Evolutionary conservation across 53 echinoderm and acorn worm species (phyloP).

Genomic region (Holothuria leucospilota): DNA sequence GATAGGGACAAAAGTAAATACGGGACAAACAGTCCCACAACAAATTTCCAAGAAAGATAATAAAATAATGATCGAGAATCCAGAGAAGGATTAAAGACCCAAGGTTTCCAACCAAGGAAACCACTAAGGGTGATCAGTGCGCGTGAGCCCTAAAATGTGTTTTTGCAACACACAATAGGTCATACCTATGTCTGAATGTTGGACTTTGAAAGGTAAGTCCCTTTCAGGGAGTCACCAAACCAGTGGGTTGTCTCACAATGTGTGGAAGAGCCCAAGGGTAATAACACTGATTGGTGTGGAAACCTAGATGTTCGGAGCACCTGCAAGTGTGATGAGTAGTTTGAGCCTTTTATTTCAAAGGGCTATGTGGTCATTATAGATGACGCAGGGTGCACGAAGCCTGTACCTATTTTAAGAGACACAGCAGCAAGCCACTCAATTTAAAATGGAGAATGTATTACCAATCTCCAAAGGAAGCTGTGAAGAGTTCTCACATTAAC

Average conservation of each 20-base stretch:
- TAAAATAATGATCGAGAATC: neutral
- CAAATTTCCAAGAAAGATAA: neutral
- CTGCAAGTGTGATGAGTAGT: neutral
- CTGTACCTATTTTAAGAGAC: too few relatives aligned
- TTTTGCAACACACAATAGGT: neutral
- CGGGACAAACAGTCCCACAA: neutral
- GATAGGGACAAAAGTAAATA: neutral
- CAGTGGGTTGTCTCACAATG: too few relatives aligned
- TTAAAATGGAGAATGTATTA: neutral
- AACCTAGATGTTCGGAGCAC: neutral
- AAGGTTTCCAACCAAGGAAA: neutral
- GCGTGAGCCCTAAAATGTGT: neutral
- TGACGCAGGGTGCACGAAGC: neutral
- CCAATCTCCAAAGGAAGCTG: too few relatives aligned
- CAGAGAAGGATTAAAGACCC: neutral
- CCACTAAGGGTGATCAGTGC: neutral
- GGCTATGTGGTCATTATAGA: slow-evolving; percentile 9
- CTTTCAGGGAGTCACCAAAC: too few relatives aligned
- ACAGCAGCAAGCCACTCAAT: neutral
- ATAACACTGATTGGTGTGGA: too few relatives aligned
- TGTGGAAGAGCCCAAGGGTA: neutral
- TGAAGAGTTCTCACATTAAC: too few relatives aligned
- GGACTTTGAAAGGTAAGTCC: too few relatives aligned
- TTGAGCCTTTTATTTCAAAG: too few relatives aligned
- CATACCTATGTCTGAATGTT: neutral